Evolutionary conservation across 1,140 invertebrate species (phyloP).

Genomic region (Lordiphosa stackelbergi): DNA sequence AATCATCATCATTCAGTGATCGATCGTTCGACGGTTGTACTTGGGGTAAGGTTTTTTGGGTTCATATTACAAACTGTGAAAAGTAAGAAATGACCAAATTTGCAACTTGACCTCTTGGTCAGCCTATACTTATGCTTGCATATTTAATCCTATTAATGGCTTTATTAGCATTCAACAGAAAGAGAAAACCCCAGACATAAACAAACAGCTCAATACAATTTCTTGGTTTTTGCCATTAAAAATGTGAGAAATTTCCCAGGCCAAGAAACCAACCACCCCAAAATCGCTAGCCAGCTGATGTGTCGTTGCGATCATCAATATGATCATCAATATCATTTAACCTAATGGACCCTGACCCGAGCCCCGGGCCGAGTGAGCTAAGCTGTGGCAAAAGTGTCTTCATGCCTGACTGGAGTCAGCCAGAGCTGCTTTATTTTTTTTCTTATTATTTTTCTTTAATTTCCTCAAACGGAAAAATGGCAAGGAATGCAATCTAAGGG

Average conservation of each 20-base stretch:
- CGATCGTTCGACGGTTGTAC: constrained; percentile 19
- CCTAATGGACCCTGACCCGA: constrained; percentile 72
- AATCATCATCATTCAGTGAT: constrained; percentile 30
- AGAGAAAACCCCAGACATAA: constrained; percentile 22
- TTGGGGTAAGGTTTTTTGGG: constrained; percentile 16
- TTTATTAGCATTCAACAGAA: constrained; percentile 46
- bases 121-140: constrained; percentile 53
- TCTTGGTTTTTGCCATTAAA: constrained; percentile 16
- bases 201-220: constrained; percentile 53
- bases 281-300: constrained; percentile 51
- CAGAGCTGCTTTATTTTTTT: constrained; percentile 14
- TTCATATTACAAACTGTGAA: constrained; percentile 25
- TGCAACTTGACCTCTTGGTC: constrained; percentile 57
- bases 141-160: constrained; percentile 71
- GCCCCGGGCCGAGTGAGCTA: constrained; percentile 59
- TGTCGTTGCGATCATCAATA: constrained; percentile 13
- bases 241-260: constrained; percentile 56
- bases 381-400: constrained; percentile 73
- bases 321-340: constrained; percentile 75
- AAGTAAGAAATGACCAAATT: constrained; percentile 41
- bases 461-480: constrained; percentile 42
- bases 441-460: constrained; percentile 45
- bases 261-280: constrained; percentile 36
- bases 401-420: constrained; percentile 47
- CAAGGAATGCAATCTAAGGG: constrained; percentile 24